Conservation (phyloP, 2,113 vertebrate species). For the Leptodactylus fuscus region DNA sequence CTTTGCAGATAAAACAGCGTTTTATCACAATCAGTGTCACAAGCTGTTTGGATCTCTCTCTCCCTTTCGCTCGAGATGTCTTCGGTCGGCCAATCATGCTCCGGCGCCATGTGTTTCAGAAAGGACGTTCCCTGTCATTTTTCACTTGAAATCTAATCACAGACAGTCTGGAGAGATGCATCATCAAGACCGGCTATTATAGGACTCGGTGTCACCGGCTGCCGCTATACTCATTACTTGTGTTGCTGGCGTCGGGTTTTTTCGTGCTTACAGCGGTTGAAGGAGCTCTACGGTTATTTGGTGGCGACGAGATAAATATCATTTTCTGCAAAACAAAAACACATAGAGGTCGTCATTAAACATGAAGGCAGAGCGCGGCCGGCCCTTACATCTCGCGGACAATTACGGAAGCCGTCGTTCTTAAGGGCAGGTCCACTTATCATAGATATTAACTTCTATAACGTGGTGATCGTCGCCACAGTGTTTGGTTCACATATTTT, state of each 20-base stretch:
- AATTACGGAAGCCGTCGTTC: neutral
- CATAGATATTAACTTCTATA: neutral
- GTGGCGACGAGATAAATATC: neutral
- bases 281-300: neutral
- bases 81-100: constrained; percentile 32
- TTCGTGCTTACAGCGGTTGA: constrained; percentile 13
- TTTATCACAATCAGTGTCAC: constrained; percentile 47
- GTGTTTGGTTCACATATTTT: neutral
- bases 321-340: constrained; percentile 31
- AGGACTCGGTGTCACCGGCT: constrained; percentile 15
- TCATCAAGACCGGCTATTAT: constrained; percentile 29
- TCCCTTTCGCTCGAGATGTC: constrained; percentile 24
- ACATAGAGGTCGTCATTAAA: neutral
- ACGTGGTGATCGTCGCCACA: neutral
- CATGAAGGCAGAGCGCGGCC: neutral
- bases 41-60: constrained; percentile 21
- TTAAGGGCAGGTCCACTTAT: neutral
- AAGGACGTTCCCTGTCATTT: constrained; percentile 47
- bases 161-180: constrained; percentile 30
- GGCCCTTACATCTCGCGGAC: neutral
- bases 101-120: constrained; percentile 15
- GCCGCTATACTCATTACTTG: constrained; percentile 30
- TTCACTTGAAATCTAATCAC: constrained; percentile 47
- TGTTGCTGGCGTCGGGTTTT: neutral
- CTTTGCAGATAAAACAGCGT: neutral